Evolutionary conservation across 2,888 invertebrate genomes (phyloP).

Genomic region (Cremastinae sp.): DNA sequence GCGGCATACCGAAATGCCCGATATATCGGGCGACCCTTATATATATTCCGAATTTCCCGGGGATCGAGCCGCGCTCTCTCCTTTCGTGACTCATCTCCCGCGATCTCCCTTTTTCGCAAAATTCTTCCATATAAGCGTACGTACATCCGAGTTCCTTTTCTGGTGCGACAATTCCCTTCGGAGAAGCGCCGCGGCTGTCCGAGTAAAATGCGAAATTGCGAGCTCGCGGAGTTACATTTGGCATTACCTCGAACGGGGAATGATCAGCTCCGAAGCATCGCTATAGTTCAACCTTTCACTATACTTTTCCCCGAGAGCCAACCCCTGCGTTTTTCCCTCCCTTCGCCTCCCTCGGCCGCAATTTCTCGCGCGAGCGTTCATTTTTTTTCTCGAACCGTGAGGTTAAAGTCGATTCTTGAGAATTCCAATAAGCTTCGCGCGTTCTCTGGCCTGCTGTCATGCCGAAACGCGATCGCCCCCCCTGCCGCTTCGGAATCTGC

Average conservation of each 20-base stretch:
- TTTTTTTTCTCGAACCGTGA: not conserved
- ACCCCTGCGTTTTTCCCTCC: constrained; percentile 49
- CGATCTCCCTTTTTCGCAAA: not conserved
- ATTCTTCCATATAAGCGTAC: constrained; percentile 3
- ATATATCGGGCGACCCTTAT: constrained; percentile 36
- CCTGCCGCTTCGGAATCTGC: constrained; percentile 37
- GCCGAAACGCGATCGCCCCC: constrained; percentile 12
- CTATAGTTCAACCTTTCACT: constrained; percentile 8
- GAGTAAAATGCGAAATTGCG: constrained; percentile 58
- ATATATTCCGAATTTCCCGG: too few species aligned
- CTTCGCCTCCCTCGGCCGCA: constrained; percentile 3
- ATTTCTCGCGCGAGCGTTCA: constrained; percentile 59
- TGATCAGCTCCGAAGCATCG: not conserved
- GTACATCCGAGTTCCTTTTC: constrained; percentile 1
- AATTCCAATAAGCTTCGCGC: constrained; percentile 57
- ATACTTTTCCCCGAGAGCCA: constrained; percentile 26
- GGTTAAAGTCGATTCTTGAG: constrained; percentile 53
- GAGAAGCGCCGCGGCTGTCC: constrained; percentile 49
- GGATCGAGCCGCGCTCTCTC: too few species aligned
- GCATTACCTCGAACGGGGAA: constrained; percentile 15
- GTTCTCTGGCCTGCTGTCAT: constrained; percentile 11
- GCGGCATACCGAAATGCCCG: constrained; percentile 50
- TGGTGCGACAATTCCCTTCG: constrained; percentile 20
- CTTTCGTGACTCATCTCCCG: constrained; percentile 14
- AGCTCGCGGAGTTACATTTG: constrained; percentile 18